Evolutionary conservation across 2,113 vertebrate genomes (phyloP), one percentile per base, ranked within the genome.

Genomic region (Etheostoma spectabile): DNA sequence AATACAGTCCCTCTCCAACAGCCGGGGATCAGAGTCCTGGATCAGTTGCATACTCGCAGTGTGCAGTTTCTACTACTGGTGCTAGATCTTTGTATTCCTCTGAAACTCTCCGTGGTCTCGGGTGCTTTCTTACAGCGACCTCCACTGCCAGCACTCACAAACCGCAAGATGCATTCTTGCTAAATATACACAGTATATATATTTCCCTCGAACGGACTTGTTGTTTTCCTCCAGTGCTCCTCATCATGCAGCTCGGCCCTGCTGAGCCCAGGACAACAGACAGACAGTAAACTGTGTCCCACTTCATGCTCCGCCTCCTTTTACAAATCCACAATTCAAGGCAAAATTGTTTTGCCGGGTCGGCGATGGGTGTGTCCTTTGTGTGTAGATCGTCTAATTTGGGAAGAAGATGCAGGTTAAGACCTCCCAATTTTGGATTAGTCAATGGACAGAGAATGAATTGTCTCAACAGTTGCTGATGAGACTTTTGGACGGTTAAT

Each of bases 71-170:
- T 49, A 21, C 65, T 75, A 1, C 82, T 69, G 89, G 89, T 91
- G 89, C 89, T 89, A 27, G 21, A 77, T 13, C 13, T 16, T 52
- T 53, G 27, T 60, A 52, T 15, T 80, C 74, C 78, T 81, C 64
- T 13, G 14, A 63, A 49, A 52, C 64, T 30, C 49, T 46, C 8
- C 1, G 7, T 14, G 49, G 30, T 52, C 68, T 77, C 67, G 16
- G 35, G 91, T 33, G 33, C 21, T 33, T 65, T 68, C 48, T 53
- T 35, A 57, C 51, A 94, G 93, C 33, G 38, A 33, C 33, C 53
- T 94, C 95, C 88, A 94, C 93, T 95, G 95, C 94, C 95, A 91
- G 60, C 91, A 90, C 82, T 49, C 35, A 42, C 38, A 89, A 92
- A 95, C 38, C 11, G 38, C 38, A 38, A 38, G 38, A 10, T 38